phyloP scores from a whole-genome alignment of 2,113 vertebrate genomes.

The Todiramphus chloris region DNA sequence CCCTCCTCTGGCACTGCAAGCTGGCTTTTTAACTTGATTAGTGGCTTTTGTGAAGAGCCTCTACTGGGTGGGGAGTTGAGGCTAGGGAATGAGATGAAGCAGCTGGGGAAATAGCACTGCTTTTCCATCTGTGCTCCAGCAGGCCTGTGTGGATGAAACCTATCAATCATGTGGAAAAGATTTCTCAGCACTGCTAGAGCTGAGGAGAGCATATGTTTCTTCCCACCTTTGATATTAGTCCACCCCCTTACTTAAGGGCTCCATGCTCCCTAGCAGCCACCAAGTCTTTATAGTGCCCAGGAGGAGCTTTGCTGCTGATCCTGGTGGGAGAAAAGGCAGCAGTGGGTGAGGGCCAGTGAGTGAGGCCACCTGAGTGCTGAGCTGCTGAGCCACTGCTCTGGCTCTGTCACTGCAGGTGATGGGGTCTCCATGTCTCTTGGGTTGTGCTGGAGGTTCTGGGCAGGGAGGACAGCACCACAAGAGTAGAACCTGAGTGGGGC shows the following conservation, averaged over 20 bases:
- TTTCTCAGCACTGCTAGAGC: background rate
- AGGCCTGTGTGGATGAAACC: background rate
- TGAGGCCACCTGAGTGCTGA: background rate
- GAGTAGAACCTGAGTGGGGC: background rate
- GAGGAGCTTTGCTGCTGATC: background rate
- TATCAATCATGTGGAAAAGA: background rate
- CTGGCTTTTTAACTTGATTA: background rate
- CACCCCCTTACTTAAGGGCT: background rate
- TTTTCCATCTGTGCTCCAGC: background rate
- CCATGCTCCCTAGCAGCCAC: background rate
- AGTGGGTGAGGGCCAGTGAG: background rate
- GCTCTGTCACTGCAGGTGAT: accelerated
- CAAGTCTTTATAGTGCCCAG: background rate
- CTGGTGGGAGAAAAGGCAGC: background rate
- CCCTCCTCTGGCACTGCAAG: background rate
- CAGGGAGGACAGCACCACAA: background rate
- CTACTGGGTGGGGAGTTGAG: background rate
- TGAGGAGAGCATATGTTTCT: background rate
- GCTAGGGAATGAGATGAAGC: background rate
- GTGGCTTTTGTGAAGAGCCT: background rate
- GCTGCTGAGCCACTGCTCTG: background rate
- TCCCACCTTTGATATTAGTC: background rate
- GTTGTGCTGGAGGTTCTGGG: background rate
- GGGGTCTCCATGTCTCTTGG: background rate
- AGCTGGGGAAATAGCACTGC: background rate